Base-by-base conservation (phyloP, 2,888 invertebrate genomes). In the Busseola fusca region DNA sequence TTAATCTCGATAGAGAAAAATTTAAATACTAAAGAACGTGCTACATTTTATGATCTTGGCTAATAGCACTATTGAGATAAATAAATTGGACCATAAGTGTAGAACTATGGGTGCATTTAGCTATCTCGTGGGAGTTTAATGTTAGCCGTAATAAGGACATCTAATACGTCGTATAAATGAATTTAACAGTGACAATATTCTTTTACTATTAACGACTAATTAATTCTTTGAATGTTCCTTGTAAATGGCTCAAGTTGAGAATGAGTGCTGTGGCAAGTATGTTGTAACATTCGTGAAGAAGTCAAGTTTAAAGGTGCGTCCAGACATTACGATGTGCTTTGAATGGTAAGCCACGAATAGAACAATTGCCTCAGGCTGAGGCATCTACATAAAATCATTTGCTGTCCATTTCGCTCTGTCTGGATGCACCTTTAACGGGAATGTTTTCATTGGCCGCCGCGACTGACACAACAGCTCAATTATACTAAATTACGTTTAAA, bases 381-480 rank as follows among this genome's bases (percentile, higher is more conserved):
- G 21, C 48, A 21, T 21, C 10, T 48, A 48, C 21, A 48, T 21
- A 21, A 48, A 21, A 21, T 9, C 0, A 21, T 21, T 48, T 48
- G 48, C 0, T 0, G 48, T 21, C 9, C 48, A 48, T 21, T 21
- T 48, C 48, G 3, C 48, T 48, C 48, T 48, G 21, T 48, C 21
- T 48, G 10, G 48, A n/a, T 21, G 48, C 21, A n/a, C 21, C 18
- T 10, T 48, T 48, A 48, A 48, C 42, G 71, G 71, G 18, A 80
- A 78, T 80, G 76, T 71, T 60, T 80, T 76, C 59, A 72, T 72
- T 80, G 57, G 57, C 64, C 69, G 64, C 64, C 57, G 58, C 18
- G 81, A 78, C 64, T 80, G 76, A 72, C 73, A 69, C 66, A 70
- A 74, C 77, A 67, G 91, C 92, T 92, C 92, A 93, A 92, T 90